Conservation (phyloP, 1,140 invertebrate species). For the Polypedilum pembai region DNA sequence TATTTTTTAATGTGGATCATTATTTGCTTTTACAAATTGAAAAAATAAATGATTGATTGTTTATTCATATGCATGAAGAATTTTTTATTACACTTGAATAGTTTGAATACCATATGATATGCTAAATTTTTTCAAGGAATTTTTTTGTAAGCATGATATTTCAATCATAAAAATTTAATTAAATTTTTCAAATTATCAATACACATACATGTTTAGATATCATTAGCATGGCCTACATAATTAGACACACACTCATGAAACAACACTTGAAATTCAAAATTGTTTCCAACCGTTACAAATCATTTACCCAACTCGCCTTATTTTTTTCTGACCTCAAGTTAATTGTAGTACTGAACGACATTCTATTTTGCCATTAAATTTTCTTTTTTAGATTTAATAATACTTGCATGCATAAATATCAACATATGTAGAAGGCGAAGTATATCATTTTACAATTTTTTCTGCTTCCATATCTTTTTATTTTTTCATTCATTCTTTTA, state of each 20-base stretch:
- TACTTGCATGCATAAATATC: background rate
- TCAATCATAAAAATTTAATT: too few species aligned
- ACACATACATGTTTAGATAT: too few species aligned
- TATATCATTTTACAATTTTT: background rate
- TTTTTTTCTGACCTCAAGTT: background rate
- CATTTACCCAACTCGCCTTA: background rate
- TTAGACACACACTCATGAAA: too few species aligned
- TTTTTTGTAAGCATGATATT: too few species aligned
- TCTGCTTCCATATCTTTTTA: background rate
- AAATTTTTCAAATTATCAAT: too few species aligned
- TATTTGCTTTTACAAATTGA: background rate
- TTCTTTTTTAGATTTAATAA: background rate
- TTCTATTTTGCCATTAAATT: too few species aligned
- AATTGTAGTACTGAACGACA: background rate
- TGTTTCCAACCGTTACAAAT: background rate
- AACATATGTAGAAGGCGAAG: background rate
- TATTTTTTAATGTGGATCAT: background rate
- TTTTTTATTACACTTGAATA: too few species aligned
- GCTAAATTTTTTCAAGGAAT: too few species aligned
- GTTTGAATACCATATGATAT: too few species aligned
- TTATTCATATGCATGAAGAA: background rate
- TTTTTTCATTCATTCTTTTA: background rate
- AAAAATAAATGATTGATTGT: background rate
- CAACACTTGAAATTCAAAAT: too few species aligned
- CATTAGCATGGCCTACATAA: too few species aligned